Conservation (phyloP, 2,797 vertebrate species). For the Parauchenoglanis ngamensis region DNA sequence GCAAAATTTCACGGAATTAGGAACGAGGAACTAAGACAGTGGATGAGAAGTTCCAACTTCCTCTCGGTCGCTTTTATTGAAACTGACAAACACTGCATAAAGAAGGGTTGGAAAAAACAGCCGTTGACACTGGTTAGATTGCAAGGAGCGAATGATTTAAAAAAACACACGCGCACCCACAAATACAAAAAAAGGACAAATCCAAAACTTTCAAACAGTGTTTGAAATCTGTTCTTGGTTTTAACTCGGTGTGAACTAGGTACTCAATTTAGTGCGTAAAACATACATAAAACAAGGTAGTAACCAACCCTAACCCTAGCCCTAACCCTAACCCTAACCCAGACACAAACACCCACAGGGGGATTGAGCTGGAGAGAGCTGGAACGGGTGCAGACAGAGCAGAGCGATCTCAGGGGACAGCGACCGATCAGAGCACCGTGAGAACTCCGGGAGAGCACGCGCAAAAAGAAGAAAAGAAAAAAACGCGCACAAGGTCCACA, state of each 20-base stretch:
- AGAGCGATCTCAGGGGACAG: conserved; percentile 29
- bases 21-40: conserved; percentile 25
- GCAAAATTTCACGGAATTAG: conserved; percentile 21
- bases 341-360: background rate
- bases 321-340: background rate
- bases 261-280: background rate
- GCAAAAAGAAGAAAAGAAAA: background rate
- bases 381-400: background rate
- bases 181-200: background rate
- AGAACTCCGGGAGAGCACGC: conserved; percentile 7
- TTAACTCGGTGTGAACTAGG: background rate
- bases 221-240: background rate
- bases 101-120: background rate
- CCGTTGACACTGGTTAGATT: background rate
- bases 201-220: background rate
- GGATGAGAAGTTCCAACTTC: conserved; percentile 29
- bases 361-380: background rate
- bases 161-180: background rate
- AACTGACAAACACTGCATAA: background rate
- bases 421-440: conserved; percentile 12
- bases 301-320: background rate
- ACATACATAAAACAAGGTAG: background rate
- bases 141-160: background rate
- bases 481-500: background rate
- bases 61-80: background rate